Base-by-base conservation (phyloP, 2,797 vertebrate species). In the Anguilla marmorata region DNA sequence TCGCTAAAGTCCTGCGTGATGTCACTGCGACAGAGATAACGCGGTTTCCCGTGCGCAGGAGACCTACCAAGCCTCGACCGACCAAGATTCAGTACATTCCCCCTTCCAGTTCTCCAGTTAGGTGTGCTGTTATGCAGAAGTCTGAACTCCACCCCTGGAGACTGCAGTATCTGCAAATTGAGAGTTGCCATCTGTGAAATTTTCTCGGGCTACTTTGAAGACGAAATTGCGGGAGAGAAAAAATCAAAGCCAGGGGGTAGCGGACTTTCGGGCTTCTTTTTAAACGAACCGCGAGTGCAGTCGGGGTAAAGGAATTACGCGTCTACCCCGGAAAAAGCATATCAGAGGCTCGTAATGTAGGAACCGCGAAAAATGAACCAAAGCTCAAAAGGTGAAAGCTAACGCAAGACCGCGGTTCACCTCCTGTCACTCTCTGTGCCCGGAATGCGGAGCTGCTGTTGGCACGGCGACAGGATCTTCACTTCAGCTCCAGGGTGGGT, bases 21-120 rank as follows among this genome's bases (percentile, higher is more conserved):
- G 86, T 87, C 84, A 87, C 88, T 84, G 86, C 88, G 88, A 87
- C 50, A 52, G 83, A 58, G 88, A 86, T 27, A 69, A 27, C 24
- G 27, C n/a, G 0, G n/a, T 27, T 27, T 69, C 63, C 14, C 63
- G 27, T 69, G n/a, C 24, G n/a, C 5, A 69, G 24, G n/a, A 27
- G 27, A 69, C 5, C 63, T 69, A 69, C 24, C 63, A 69, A 69
- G 24, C 63, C 24, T 69, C n/a, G n/a, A 27, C 63, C 24, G n/a
- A 27, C 63, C 24, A 69, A 69, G 63, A 8, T 69, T 69, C 6
- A n/a, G 63, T n/a, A 14, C 24, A 11, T 27, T 69, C 63, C 63
- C 24, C 58, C 41, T 45, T 69, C 63, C 63, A 27, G 27, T 69
- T 69, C 5, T 69, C 24, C 63, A 69, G 63, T 69, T 69, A 27